Conservation (phyloP, 1,140 invertebrate species). For the Pachypeltis micranthus region DNA sequence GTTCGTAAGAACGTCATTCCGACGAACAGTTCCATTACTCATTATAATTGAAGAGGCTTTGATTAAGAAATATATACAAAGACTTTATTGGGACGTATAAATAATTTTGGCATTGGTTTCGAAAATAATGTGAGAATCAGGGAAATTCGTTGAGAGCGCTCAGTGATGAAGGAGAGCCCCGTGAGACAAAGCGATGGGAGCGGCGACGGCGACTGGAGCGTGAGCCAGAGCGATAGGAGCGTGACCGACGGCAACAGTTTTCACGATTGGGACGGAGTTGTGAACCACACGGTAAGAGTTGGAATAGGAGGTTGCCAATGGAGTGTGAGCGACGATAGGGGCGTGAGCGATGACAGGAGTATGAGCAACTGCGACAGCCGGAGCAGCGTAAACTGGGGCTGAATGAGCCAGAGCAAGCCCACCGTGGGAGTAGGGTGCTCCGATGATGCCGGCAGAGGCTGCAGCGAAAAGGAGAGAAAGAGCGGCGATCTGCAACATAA, state of each 20-base stretch:
- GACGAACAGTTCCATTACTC: too few species aligned
- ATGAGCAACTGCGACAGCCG: slow-evolving; percentile 1
- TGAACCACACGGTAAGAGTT: slow-evolving; percentile 7
- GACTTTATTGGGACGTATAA: neutral
- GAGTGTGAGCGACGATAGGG: slow-evolving; percentile 10
- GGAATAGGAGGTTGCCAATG: slow-evolving; percentile 11
- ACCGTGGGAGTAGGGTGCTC: slow-evolving; percentile 9
- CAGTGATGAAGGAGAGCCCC: neutral
- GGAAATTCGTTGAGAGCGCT: neutral
- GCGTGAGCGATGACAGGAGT: slow-evolving; percentile 5
- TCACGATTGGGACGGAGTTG: slow-evolving; percentile 10
- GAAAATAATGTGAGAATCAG: neutral
- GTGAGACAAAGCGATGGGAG: slow-evolving; percentile 1
- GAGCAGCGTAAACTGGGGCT: slow-evolving; percentile 6
- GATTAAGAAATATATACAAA: slow-evolving; percentile 9
- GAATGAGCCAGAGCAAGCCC: slow-evolving; percentile 11
- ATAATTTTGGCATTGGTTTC: slow-evolving; percentile 6
- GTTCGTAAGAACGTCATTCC: too few species aligned
- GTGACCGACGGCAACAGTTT: neutral
- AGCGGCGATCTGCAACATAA: neutral
- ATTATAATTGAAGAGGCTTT: too few species aligned
- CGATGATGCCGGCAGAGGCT: slow-evolving; percentile 9
- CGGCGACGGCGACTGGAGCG: neutral
- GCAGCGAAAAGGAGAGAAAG: slow-evolving; percentile 12
- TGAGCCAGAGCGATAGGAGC: neutral